Base-by-base conservation (phyloP, 35 echinoderm and acorn worm genomes). In the Chiridota heheva region DNA sequence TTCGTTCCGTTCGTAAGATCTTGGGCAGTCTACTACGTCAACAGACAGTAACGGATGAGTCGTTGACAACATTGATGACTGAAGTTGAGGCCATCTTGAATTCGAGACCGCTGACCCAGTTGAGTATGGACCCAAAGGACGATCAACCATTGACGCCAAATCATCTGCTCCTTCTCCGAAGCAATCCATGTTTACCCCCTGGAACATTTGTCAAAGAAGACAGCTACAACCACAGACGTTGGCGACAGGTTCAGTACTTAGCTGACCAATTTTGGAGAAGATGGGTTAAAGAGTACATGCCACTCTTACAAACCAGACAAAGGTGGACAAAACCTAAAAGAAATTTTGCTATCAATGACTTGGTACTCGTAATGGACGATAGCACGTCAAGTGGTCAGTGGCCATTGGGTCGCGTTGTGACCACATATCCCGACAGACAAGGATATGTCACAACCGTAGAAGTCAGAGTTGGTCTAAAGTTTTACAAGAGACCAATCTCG, bases 211-310 rank as follows among this genome's bases (percentile, higher is more conserved):
- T 10, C 1, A 87, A 87, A 40, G 77, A 82, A 53, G 70, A 87
- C 33, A 8, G 28, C 4, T 84, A 75, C 66, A 44, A 34, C 2
- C 22, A 58, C 17, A 17, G 42, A 42, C 33, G 67, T 16, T 86
- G 82, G 89, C 20, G 68, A 25, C 84, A 93, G 69, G 68, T 60
- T 34, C 90, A 83, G 41, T 87, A 82, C 37, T 39, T 83, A 26
- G 58, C 61, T 0, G 69, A 87, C 41, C 45, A 81, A 35, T 92
- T 92, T 45, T 92, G 83, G 83, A 63, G 31, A 42, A 40, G 79
- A 20, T 93, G 78, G 90, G 37, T 67, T 3, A 76, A 43, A 33
- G 79, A 87, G 48, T 93, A 93, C 43, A 35, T 93, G n/a, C 84
- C 90, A 18, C 36, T 81, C 0, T 69, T 88, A 44, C 90, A 93